phyloP scores from a whole-genome alignment of 2,113 vertebrate genomes.

The Prochilodus magdalenae region DNA sequence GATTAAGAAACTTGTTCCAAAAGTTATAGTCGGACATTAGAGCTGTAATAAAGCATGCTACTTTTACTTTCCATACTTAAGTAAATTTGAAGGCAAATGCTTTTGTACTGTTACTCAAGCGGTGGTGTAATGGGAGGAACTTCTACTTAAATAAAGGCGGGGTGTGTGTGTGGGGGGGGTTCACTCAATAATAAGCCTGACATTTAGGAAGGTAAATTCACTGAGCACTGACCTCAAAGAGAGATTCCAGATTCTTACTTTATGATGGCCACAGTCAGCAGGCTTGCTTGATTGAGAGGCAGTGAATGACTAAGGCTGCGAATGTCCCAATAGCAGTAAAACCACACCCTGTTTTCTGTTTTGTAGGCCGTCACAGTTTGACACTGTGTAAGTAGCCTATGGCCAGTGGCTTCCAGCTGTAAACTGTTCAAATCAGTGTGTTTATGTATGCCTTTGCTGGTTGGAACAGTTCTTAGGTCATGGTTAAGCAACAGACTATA shows the following conservation, averaged over 20 bases:
- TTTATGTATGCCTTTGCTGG: neutral
- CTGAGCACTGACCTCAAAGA: neutral
- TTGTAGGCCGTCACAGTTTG: neutral
- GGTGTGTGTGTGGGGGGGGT: too few relatives aligned
- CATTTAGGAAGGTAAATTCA: too few relatives aligned
- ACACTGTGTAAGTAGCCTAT: conserved; percentile 1
- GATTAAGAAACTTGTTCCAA: too few relatives aligned
- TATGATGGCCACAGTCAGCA: neutral
- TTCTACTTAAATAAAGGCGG: too few relatives aligned
- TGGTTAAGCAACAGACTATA: neutral
- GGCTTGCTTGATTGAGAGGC: neutral
- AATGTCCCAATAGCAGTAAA: neutral
- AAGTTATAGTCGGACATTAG: too few relatives aligned
- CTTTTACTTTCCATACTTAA: too few relatives aligned
- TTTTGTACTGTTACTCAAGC: too few relatives aligned
- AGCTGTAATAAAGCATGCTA: too few relatives aligned
- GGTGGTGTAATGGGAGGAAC: too few relatives aligned
- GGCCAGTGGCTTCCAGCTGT: neutral
- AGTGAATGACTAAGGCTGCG: neutral
- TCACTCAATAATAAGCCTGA: too few relatives aligned
- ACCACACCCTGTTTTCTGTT: neutral
- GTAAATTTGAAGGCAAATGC: too few relatives aligned
- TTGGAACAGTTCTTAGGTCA: neutral
- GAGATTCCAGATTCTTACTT: neutral
- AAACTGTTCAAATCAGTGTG: neutral